These are phyloP conservation scores for Chaetodon trifascialis DNA, from an alignment of 2,113 vertebrate species.

Conservation along the genomic window DNA sequence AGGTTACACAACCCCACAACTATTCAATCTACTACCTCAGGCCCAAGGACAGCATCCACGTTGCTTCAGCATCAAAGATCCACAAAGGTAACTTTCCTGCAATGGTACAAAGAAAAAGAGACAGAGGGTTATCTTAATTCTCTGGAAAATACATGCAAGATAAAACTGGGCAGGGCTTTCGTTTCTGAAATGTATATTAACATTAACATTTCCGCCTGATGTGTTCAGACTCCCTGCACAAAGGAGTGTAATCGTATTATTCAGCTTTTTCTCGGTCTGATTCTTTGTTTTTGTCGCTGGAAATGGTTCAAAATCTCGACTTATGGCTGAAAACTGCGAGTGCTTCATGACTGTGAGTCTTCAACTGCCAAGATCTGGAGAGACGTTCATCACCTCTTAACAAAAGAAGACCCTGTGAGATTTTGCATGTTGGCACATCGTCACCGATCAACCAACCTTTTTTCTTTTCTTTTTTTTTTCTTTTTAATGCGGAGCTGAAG, in stretches of 20 bases:
- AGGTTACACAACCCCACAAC: constrained; percentile 90
- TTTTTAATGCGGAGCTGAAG: background rate
- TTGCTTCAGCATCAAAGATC: constrained; percentile 44
- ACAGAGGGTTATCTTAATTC: constrained; percentile 38
- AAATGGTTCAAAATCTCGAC: constrained; percentile 37
- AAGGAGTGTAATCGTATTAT: constrained; percentile 13
- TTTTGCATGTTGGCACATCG: constrained; percentile 29
- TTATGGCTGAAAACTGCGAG: constrained; percentile 4
- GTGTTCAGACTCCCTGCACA: constrained; percentile 7
- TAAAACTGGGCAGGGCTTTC: background rate
- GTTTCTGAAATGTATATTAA: background rate
- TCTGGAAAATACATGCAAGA: constrained; percentile 19
- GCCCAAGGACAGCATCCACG: constrained; percentile 90
- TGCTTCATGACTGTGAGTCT: constrained; percentile 34
- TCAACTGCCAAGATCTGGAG: constrained; percentile 31
- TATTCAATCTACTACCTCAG: constrained; percentile 98
- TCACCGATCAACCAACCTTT: constrained; percentile 2
- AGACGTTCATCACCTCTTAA: constrained; percentile 27
- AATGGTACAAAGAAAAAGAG: constrained; percentile 56
- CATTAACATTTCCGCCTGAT: background rate
- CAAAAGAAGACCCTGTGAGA: constrained; percentile 29
- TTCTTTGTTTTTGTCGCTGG: constrained; percentile 43
- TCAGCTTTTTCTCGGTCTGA: constrained; percentile 24
- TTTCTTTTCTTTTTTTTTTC: constrained; percentile 6
- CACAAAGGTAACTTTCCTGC: constrained; percentile 65